These are phyloP conservation scores for Felis catus DNA, from an alignment of 2,113 vertebrate genomes.

Conservation along the genomic window F.catus_Fca126_mat1.0 CM031415.1:128820501-128821000, in stretches of 20 bases:
- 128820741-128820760: neutral
- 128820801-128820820: neutral
- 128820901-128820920: neutral
- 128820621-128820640: neutral
- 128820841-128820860: neutral
- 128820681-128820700: neutral
- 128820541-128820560: neutral
- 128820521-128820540: neutral
- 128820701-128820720: neutral
- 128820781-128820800: neutral
- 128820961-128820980: fast-evolving
- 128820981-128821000: neutral
- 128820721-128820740: neutral
- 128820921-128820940: neutral
- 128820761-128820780: neutral
- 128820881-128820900: neutral
- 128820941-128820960: fast-evolving
- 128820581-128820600: neutral
- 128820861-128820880: neutral
- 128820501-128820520: neutral
- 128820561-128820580: neutral
- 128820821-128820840: neutral
- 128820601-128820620: neutral
- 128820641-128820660: neutral
- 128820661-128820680: neutral